These are phyloP conservation scores for Helarctos malayanus DNA, from an alignment of 2,797 vertebrate species.

Conservation along the genomic window DNA sequence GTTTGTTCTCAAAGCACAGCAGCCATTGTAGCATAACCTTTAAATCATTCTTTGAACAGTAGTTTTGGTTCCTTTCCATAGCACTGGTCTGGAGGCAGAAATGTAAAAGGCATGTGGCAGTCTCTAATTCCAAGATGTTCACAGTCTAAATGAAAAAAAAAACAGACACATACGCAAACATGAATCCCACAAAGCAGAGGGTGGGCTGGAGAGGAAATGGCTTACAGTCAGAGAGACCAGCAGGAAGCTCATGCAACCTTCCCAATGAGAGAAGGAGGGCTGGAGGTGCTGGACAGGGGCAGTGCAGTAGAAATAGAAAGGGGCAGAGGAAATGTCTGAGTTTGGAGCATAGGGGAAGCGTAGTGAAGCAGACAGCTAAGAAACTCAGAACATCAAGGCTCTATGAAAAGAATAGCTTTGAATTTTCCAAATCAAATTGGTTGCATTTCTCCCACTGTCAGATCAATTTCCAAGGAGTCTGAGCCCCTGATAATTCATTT, in stretches of 20 bases:
- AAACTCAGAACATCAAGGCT: not conserved
- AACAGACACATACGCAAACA: not conserved
- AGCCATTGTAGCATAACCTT: not conserved
- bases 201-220: not conserved
- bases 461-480: not conserved
- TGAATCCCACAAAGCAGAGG: not conserved
- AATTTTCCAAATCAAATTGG: not conserved
- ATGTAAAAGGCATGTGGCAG: not conserved
- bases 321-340: not conserved
- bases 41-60: not conserved
- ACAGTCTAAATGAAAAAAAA: not conserved
- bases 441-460: not conserved
- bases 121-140: not conserved
- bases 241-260: not conserved
- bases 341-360: too few species aligned
- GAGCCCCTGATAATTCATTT: not conserved
- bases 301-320: not conserved
- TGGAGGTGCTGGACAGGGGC: rapidly evolving
- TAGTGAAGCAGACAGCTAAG: not conserved
- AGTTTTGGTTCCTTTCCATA: not conserved
- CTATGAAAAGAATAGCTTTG: not conserved
- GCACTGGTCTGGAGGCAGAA: not conserved
- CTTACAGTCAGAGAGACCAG: not conserved
- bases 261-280: not conserved
- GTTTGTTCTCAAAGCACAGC: not conserved